These are phyloP conservation scores for Magallana angulata DNA, from an alignment of 1,140 invertebrate genomes.

Conservation along the genomic window DNA sequence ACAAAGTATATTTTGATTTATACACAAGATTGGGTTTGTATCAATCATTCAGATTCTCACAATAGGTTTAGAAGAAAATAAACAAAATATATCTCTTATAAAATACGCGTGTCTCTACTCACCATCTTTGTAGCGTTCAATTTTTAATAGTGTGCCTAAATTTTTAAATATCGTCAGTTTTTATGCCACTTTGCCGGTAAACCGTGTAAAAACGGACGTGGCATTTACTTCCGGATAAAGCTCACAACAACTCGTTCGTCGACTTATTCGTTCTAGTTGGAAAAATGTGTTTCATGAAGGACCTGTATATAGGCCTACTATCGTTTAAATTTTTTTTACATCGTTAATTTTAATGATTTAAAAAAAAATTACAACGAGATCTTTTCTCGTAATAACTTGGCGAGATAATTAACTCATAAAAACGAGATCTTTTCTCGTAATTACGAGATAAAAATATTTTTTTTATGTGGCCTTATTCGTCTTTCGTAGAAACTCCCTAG, in stretches of 20 bases:
- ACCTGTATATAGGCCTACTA: too few species aligned
- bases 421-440: too few species aligned
- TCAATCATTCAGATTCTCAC: background rate
- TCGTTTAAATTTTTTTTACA: too few species aligned
- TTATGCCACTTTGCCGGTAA: background rate
- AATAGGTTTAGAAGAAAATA: background rate
- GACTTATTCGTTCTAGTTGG: background rate
- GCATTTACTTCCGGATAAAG: slow-evolving; percentile 46
- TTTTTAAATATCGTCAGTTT: slow-evolving; percentile 6
- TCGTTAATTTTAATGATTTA: too few species aligned
- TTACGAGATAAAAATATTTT: too few species aligned
- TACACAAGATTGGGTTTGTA: background rate
- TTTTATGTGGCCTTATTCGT: too few species aligned
- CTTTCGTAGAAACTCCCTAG: too few species aligned
- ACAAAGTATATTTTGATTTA: too few species aligned
- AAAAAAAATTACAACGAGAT: too few species aligned
- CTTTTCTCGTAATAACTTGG: too few species aligned
- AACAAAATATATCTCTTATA: background rate
- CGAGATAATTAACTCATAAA: too few species aligned
- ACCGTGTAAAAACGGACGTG: slow-evolving; percentile 48
- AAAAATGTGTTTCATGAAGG: too few species aligned
- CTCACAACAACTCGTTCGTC: background rate
- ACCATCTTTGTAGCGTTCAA: background rate
- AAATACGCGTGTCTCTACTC: background rate
- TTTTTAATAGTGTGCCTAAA: background rate